These are phyloP conservation scores for Propithecus perrieri DNA, from an alignment of 2,797 vertebrate genomes.

Conservation along the genomic window DNA sequence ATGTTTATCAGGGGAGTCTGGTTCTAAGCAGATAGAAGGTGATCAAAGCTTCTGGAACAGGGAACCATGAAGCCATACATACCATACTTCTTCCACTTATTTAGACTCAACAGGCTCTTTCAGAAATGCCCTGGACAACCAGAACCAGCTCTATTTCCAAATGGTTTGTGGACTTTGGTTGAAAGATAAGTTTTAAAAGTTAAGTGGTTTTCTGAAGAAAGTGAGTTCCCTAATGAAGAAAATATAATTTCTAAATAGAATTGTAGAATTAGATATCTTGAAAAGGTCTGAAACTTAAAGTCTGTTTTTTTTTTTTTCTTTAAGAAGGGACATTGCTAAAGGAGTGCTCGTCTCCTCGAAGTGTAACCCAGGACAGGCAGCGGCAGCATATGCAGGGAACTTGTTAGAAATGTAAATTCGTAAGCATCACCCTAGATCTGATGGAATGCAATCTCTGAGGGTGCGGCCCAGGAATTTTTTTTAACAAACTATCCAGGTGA, in stretches of 20 bases:
- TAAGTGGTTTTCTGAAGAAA: conserved; percentile 3
- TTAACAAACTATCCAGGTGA: not conserved
- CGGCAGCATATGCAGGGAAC: not conserved
- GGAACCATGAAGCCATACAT: not conserved
- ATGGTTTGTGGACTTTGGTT: not conserved
- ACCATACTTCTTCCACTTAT: not conserved
- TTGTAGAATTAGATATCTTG: not conserved
- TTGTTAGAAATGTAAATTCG: not conserved
- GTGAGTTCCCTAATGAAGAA: not conserved
- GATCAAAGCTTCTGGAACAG: not conserved
- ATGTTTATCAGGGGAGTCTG: not conserved
- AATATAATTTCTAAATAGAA: not conserved
- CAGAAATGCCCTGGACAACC: not conserved
- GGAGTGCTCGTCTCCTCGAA: not conserved
- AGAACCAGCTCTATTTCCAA: not conserved
- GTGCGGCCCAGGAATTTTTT: not conserved
- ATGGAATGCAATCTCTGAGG: not conserved
- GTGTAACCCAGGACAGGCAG: not conserved
- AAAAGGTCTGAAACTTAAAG: not conserved
- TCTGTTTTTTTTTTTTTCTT: not conserved
- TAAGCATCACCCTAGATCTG: not conserved
- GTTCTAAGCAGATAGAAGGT: not conserved
- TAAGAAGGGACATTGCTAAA: not conserved
- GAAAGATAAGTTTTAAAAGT: conserved; percentile 26
- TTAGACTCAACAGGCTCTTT: not conserved